Evolutionary conservation across 2,113 vertebrate genomes (phyloP).

Genomic region (Melanerpes formicivorus): DNA sequence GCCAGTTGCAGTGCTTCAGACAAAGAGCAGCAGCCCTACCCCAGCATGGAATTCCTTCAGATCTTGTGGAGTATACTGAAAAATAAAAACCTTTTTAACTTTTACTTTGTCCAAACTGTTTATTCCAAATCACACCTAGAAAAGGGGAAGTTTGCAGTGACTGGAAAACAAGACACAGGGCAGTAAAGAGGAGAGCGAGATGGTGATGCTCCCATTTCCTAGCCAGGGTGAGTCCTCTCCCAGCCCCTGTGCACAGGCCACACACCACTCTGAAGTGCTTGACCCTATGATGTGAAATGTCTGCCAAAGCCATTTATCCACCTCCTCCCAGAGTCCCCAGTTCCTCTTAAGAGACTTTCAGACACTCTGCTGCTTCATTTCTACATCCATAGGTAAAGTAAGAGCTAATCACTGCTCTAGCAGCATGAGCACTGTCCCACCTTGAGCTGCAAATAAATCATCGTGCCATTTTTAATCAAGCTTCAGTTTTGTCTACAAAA

Average conservation of each 20-base stretch:
- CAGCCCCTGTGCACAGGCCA: not conserved
- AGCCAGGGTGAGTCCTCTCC: not conserved
- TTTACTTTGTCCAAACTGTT: not conserved
- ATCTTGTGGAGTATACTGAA: not conserved
- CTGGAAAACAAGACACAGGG: not conserved
- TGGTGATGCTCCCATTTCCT: rapidly evolving
- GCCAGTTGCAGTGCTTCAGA: not conserved
- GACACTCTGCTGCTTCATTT: not conserved
- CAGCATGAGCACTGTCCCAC: not conserved
- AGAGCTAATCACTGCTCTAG: not conserved
- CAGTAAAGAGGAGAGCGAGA: not conserved
- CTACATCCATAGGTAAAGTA: not conserved
- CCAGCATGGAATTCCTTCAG: not conserved
- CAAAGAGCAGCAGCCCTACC: not conserved
- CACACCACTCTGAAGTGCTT: rapidly evolving
- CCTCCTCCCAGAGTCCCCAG: not conserved
- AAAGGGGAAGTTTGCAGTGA: not conserved
- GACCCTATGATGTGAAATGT: not conserved
- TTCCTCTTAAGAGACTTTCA: not conserved
- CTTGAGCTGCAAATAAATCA: not conserved
- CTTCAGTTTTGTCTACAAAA: not conserved
- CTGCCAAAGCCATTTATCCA: not conserved
- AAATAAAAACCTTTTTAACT: conserved; percentile 11
- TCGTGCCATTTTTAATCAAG: not conserved
- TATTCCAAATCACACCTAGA: not conserved